Evolutionary conservation across 2,888 invertebrate genomes (phyloP).

Genomic region (Latrodectus elegans): DNA sequence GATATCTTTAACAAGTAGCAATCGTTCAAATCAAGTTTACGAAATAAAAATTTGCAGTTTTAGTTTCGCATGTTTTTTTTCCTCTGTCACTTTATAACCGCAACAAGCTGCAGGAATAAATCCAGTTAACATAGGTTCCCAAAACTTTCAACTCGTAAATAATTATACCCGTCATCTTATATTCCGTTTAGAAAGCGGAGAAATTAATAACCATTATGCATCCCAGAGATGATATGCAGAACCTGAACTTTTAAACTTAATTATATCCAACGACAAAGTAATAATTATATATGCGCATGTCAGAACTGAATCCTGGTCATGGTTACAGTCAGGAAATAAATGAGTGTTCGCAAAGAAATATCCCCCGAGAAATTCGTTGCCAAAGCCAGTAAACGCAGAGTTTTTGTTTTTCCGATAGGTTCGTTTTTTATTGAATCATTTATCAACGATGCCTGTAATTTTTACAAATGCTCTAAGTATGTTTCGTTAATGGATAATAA

Average conservation of each 20-base stretch:
- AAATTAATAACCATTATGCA: conserved; percentile 61
- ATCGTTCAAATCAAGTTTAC: no score
- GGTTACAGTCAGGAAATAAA: conserved; percentile 50
- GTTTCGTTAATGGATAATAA: conserved; percentile 34
- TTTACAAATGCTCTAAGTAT: conserved; percentile 21
- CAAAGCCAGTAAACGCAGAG: conserved; percentile 7
- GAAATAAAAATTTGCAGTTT: no score
- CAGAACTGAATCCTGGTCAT: conserved; percentile 22
- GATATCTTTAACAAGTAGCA: no score
- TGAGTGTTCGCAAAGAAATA: conserved; percentile 50
- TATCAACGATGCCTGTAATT: conserved; percentile 30
- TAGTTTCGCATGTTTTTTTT: no score
- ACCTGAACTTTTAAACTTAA: conserved; percentile 64
- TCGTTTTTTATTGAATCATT: conserved; percentile 28
- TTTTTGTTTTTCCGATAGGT: conserved; percentile 10
- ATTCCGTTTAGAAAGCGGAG: conserved; percentile 2
- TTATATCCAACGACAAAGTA: conserved; percentile 57
- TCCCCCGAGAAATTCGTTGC: conserved; percentile 18
- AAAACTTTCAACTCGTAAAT: conserved; percentile 7
- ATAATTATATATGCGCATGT: conserved; percentile 58
- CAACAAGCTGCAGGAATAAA: background rate
- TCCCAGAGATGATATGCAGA: conserved; percentile 18
- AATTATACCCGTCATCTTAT: conserved; percentile 24
- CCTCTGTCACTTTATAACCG: no score
- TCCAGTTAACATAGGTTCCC: background rate